A percentile compares a stretch with the other conserved stretches of the same genome.
phyloP scores from a whole-genome alignment of 2,113 vertebrate genomes.

The Proterorhinus semilunaris region DNA sequence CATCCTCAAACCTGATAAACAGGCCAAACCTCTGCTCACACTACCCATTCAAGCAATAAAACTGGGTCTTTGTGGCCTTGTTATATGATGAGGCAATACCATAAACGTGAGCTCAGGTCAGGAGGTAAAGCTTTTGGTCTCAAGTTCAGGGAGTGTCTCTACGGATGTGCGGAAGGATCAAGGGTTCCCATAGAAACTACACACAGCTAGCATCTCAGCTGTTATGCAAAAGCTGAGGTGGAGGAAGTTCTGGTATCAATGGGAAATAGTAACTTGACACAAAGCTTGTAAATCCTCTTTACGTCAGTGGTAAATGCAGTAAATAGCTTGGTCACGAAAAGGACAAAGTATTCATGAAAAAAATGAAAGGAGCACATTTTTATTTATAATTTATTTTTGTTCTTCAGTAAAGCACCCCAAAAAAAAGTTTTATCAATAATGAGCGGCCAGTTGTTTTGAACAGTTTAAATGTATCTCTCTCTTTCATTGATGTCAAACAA shows the following conservation, averaged over 20 bases:
- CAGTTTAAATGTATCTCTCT: too few species aligned
- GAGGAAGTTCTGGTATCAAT: neutral
- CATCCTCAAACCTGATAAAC: neutral
- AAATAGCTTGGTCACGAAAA: neutral
- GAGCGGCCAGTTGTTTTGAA: too few species aligned
- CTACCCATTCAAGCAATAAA: neutral
- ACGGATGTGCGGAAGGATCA: neutral
- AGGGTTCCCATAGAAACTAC: constrained; percentile 3
- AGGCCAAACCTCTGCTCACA: neutral
- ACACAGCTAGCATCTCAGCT: neutral
- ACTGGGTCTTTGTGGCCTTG: neutral
- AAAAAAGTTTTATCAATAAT: too few species aligned
- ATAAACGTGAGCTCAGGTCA: neutral
- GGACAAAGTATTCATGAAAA: neutral
- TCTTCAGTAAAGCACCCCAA: too few species aligned
- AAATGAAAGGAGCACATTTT: neutral
- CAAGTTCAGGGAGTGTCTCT: neutral
- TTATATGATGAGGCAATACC: neutral
- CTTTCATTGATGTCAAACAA: too few species aligned
- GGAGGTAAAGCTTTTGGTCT: neutral
- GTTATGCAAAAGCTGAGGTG: neutral
- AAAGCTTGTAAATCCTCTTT: neutral
- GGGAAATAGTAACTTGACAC: neutral
- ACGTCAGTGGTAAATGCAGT: neutral
- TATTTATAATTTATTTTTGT: too few species aligned